Evolutionary conservation across 2,888 invertebrate species (phyloP).

Genomic region (Cacoxenus indagator): DNA sequence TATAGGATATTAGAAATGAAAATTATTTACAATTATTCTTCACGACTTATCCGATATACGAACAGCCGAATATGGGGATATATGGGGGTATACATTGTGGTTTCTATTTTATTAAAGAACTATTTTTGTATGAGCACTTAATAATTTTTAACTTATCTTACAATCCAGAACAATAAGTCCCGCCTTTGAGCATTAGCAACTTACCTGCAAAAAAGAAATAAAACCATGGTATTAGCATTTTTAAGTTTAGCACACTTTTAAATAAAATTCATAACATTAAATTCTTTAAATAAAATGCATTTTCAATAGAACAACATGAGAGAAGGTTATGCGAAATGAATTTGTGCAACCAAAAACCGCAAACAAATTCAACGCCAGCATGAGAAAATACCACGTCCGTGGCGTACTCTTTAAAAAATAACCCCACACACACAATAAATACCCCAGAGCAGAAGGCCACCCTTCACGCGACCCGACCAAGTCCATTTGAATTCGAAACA

Average conservation of each 20-base stretch:
- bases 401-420: too few species aligned
- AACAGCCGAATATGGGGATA: too few species aligned
- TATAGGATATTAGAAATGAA: too few species aligned
- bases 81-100: too few species aligned
- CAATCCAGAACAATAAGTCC: too few species aligned
- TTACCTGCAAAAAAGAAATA: conserved; percentile 10
- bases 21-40: too few species aligned
- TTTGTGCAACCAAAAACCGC: not conserved
- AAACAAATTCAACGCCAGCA: not conserved
- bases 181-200: not conserved
- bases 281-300: not conserved
- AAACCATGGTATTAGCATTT: not conserved
- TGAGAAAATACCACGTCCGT: not conserved
- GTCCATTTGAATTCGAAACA: conserved; percentile 13
- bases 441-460: not conserved
- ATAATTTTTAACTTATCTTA: too few species aligned
- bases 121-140: too few species aligned
- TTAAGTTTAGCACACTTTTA: conserved; percentile 6
- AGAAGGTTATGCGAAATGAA: not conserved
- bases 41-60: too few species aligned
- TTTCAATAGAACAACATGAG: not conserved
- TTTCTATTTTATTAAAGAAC: too few species aligned
- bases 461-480: not conserved
- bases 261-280: not conserved
- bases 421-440: too few species aligned